Conservation (phyloP, 2,797 vertebrate species). For the Perdix hodgsoniae region DNA sequence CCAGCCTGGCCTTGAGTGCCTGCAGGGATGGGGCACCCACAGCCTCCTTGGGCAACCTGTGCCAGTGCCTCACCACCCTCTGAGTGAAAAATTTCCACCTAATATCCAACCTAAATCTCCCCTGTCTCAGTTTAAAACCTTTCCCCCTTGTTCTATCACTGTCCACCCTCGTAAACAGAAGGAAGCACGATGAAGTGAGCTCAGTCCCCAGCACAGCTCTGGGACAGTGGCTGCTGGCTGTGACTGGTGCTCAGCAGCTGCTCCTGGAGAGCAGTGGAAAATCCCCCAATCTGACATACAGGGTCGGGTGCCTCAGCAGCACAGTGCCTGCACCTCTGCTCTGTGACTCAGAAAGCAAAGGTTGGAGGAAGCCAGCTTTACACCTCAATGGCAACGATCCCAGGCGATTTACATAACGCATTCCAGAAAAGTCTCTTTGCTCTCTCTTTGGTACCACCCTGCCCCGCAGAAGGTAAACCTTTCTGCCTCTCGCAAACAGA, state of each 20-base stretch:
- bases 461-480: slow-evolving; percentile 30
- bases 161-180: too few relatives aligned
- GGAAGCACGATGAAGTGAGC: neutral
- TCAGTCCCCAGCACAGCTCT: neutral
- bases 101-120: too few relatives aligned
- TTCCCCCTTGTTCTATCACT: too few relatives aligned
- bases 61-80: too few relatives aligned
- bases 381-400: slow-evolving; percentile 77
- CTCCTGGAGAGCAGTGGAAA: neutral
- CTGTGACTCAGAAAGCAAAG: slow-evolving; percentile 77
- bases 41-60: too few relatives aligned
- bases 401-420: slow-evolving; percentile 78
- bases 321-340: slow-evolving; percentile 50
- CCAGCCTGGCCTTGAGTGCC: too few relatives aligned
- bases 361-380: slow-evolving; percentile 58
- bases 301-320: neutral
- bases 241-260: neutral
- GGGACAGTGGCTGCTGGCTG: neutral
- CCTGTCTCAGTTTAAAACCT: too few relatives aligned
- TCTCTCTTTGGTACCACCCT: slow-evolving; percentile 70
- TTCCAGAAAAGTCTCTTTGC: slow-evolving; percentile 71
- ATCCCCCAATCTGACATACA: neutral
- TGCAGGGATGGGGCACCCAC: too few relatives aligned
- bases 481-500: slow-evolving; percentile 6
- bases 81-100: too few relatives aligned